A percentile compares a stretch with the other conserved stretches of the same genome.
Evolutionary conservation across 1,140 invertebrate genomes (phyloP).

Genomic region (Halesus radiatus): DNA sequence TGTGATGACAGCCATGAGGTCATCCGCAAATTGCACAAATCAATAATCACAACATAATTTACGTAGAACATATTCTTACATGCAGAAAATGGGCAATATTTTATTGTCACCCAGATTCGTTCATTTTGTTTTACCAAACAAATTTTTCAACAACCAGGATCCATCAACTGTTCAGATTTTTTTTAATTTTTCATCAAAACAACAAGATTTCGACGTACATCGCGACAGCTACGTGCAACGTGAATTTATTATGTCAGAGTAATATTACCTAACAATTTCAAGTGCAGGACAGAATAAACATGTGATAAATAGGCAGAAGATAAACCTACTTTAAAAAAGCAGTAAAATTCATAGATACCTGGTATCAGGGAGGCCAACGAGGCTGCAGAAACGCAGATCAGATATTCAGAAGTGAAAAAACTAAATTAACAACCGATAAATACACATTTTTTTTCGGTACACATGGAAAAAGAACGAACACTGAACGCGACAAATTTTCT

Average conservation of each 20-base stretch:
- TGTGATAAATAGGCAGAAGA: not conserved
- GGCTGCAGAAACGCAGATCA: not conserved
- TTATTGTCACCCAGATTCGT: too few species aligned
- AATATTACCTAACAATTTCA: constrained; percentile 33
- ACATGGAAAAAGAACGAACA: constrained; percentile 1
- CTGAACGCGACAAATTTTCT: constrained; percentile 25
- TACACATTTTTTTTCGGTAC: not conserved
- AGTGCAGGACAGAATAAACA: constrained; percentile 25
- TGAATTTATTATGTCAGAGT: constrained; percentile 30
- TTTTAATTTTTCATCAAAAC: too few species aligned
- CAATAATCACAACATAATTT: too few species aligned
- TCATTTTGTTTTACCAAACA: too few species aligned
- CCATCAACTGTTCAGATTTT: too few species aligned
- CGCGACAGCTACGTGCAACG: not conserved
- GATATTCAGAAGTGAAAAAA: not conserved
- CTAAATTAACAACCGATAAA: not conserved
- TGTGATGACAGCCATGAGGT: too few species aligned
- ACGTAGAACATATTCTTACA: too few species aligned
- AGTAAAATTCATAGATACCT: not conserved
- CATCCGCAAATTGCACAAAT: too few species aligned
- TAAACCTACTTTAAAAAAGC: not conserved
- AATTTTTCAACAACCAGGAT: too few species aligned
- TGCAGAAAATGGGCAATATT: too few species aligned
- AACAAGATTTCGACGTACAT: too few species aligned
- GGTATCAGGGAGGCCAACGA: not conserved